Evolutionary conservation across 2,888 invertebrate genomes (phyloP), one percentile per base, ranked within the genome.

Genomic region (Pristionchus fissidentatus): DNA sequence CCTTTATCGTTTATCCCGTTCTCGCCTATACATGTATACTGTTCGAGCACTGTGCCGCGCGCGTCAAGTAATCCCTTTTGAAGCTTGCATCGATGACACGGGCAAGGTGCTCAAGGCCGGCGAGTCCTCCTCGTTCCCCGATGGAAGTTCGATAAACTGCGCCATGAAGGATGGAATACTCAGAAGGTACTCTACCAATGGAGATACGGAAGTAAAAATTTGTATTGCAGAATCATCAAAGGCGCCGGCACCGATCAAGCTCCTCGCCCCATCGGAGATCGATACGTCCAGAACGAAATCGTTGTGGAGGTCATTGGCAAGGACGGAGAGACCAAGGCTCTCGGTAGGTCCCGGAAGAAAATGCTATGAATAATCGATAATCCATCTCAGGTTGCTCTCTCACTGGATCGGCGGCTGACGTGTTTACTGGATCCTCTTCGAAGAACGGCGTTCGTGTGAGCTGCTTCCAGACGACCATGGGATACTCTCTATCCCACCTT

Each of bases 61-160:
- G n/a, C n/a, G n/a, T n/a, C n/a, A n/a, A n/a, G n/a, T n/a, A n/a
- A n/a, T n/a, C n/a, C 19, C 10, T 49, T n/a, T 49, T 49, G 3
- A 46, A 77, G 75, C 29, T 10, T 77, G 75, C 26, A 49, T 77
- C 75, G 75, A 77, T 22, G 75, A 77, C 29, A 32, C 26, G 32
- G 75, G 49, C 1, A 77, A 77, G 26, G 46, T 49, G 19, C 32
- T 77, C 10, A 29, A 77, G 19, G 35, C 35, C 15, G 75, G 49
- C 1, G 75, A 77, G 46, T 22, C 22, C 29, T 32, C 75, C 5
- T 49, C 46, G 19, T 77, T 49, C 29, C 29, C 26, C 8, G 75
- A 77, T 49, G 75, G 75, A 32, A 49, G 49, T 32, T 77, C 75
- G 8, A 46, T 77, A 29, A 26, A 46, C 10, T 77, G 75, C 19